A percentile compares a stretch with the other conserved stretches of the same genome.
Conservation (phyloP, 2,888 invertebrate genomes). For the Parapristionchus giblindavisi region DNA sequence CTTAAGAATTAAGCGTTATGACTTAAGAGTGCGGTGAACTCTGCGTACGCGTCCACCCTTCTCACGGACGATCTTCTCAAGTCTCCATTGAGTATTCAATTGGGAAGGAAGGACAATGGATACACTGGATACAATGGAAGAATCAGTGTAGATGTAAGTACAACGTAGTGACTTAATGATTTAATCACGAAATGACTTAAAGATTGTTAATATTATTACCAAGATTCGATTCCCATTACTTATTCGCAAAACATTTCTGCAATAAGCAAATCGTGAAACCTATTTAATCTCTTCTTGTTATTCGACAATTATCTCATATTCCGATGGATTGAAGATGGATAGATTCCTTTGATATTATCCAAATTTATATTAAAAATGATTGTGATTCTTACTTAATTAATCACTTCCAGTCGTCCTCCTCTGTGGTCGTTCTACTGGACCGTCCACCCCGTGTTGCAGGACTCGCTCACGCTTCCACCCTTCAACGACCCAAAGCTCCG, state of each 20-base stretch:
- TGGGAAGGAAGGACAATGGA: constrained; percentile 28
- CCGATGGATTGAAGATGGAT: too few relatives aligned
- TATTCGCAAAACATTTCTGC: not conserved
- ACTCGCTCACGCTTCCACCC: constrained; percentile 5
- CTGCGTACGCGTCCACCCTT: constrained; percentile 33
- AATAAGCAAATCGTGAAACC: too few relatives aligned
- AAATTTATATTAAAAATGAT: too few relatives aligned
- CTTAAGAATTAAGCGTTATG: not conserved
- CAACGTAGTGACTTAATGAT: too few relatives aligned
- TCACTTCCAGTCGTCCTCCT: constrained; percentile 11
- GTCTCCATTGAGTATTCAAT: not conserved
- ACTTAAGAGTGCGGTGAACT: not conserved
- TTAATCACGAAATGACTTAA: not conserved
- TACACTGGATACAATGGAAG: not conserved
- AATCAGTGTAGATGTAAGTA: too few relatives aligned
- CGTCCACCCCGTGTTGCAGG: constrained; percentile 31
- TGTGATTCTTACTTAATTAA: not conserved
- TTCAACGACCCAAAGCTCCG: constrained; percentile 17
- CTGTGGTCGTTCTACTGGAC: constrained; percentile 33
- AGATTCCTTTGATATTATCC: too few relatives aligned
- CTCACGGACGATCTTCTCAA: constrained; percentile 36
- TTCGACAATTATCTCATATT: too few relatives aligned
- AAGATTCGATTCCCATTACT: not conserved
- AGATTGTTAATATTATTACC: not conserved
- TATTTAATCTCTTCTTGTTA: too few relatives aligned